Evolutionary conservation across 2,797 vertebrate species (phyloP), one percentile per base, ranked within the genome.

Genomic region (Takifugu rubripes): DNA sequence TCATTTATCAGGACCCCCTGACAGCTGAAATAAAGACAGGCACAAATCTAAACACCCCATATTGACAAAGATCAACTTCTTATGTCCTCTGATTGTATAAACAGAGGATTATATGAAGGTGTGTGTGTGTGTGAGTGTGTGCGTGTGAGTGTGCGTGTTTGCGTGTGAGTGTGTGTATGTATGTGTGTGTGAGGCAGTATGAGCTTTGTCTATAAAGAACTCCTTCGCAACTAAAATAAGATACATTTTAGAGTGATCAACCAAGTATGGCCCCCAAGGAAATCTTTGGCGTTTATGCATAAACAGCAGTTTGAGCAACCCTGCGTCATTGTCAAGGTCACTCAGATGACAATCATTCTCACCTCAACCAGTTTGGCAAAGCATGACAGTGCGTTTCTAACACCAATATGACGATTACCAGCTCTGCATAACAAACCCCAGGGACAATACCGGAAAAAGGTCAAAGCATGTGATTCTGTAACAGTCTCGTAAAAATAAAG

Each of bases 31-130:
- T 12, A 21, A 16, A 54, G 26, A 50, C 31, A 45, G 4, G 14
- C 21, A 44, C 3, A 49, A 0, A 3, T 17, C 24, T 43, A 49
- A 3, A 46, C 40, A 16, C 26, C 61, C 15, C 25, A 61, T 50
- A 73, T 59, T 52, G 25, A 65, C 73, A 16, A 29, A 68, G 49
- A 56, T 64, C 59, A 71, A 52, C 54, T 33, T 52, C 50, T 29
- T 15, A 58, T 57, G 25, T 50, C 49, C 21, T 44, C 8, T 27
- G 49, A 70, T 50, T 59, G 51, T 26, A 61, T 52, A 49, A 70
- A 9, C 49, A 63, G 40, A 52, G 59, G 70, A 79, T 76, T 70
- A 78, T 11, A 67, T 50, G 5, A 31, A 6, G 26, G 27, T 47
- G 21, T 9, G 5, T 45, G 50, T 31, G 33, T 54, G 24, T 50